These are phyloP conservation scores for Philereme transversata DNA, from an alignment of 2,888 invertebrate species.

Conservation along the genomic window DNA sequence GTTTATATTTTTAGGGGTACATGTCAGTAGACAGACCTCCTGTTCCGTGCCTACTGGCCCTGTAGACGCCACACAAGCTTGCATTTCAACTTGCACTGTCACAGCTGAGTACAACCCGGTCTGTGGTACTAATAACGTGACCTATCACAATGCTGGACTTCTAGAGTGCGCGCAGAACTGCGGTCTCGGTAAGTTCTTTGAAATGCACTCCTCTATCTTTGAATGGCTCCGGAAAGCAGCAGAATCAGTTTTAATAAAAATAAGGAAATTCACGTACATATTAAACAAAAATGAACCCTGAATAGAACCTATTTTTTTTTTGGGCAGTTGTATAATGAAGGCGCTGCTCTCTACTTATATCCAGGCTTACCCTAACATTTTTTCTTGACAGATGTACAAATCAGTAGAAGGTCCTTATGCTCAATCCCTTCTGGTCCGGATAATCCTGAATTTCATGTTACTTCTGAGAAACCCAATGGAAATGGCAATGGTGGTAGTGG, in stretches of 20 bases:
- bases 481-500: constrained; percentile 1
- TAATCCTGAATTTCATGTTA: constrained; percentile 9
- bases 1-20: too few relatives aligned
- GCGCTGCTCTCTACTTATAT: too few relatives aligned
- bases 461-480: constrained; percentile 9
- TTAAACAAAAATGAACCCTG: too few relatives aligned
- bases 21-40: too few relatives aligned
- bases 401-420: constrained; percentile 21
- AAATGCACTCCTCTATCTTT: too few relatives aligned
- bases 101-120: constrained; percentile 72
- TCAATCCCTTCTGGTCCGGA: constrained; percentile 16
- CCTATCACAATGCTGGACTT: constrained; percentile 61
- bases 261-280: too few relatives aligned
- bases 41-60: too few relatives aligned
- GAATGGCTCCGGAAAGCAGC: neutral
- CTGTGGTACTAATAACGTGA: constrained; percentile 66
- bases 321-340: too few relatives aligned
- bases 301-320: too few relatives aligned
- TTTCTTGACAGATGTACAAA: constrained; percentile 17
- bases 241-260: too few relatives aligned
- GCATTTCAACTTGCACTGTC: constrained; percentile 55
- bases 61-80: constrained; percentile 23
- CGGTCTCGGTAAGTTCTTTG: constrained; percentile 51
- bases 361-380: constrained; percentile 17
- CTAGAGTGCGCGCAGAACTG: constrained; percentile 53